Percentiles rank a stretch among this genome's conserved stretches.
Conservation (phyloP, 2,888 invertebrate genomes). For the Microctonus aethiopoides region DNA sequence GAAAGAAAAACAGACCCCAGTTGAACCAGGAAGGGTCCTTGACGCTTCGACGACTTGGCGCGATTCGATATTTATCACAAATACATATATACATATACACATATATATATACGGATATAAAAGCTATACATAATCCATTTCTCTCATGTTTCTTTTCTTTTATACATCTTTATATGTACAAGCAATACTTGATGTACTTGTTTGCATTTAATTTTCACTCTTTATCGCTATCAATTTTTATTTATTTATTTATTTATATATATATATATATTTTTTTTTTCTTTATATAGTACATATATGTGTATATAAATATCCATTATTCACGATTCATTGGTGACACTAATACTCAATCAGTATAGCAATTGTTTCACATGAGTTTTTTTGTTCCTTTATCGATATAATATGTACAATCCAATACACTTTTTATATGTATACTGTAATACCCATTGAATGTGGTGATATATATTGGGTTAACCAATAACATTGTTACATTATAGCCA, state of each 20-base stretch:
- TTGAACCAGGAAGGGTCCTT: slow-evolving; percentile 52
- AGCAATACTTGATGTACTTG: too few relatives aligned
- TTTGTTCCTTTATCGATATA: background rate
- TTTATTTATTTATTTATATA: slow-evolving; percentile 30
- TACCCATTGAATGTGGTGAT: background rate
- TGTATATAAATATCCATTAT: too few relatives aligned
- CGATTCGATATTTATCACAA: slow-evolving; percentile 51
- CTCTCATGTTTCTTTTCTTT: too few relatives aligned
- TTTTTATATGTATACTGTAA: background rate
- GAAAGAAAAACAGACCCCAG: slow-evolving; percentile 3
- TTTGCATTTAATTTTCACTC: slow-evolving; percentile 13
- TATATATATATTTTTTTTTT: too few relatives aligned
- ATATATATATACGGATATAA: too few relatives aligned
- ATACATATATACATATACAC: background rate
- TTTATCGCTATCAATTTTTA: slow-evolving; percentile 19
- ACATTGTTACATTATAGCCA: slow-evolving; percentile 14
- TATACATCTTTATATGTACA: too few relatives aligned
- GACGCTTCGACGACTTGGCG: slow-evolving; percentile 37
- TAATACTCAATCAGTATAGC: slow-evolving; percentile 36
- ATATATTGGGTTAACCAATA: background rate
- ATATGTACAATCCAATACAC: slow-evolving; percentile 1
- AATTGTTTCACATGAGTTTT: slow-evolving; percentile 39
- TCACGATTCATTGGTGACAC: slow-evolving; percentile 35
- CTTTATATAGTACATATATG: too few relatives aligned
- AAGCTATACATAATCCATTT: too few relatives aligned